Evolutionary conservation across 2,113 vertebrate species (phyloP), one percentile per base, ranked within the genome.

Genomic region (Perca fluviatilis): DNA sequence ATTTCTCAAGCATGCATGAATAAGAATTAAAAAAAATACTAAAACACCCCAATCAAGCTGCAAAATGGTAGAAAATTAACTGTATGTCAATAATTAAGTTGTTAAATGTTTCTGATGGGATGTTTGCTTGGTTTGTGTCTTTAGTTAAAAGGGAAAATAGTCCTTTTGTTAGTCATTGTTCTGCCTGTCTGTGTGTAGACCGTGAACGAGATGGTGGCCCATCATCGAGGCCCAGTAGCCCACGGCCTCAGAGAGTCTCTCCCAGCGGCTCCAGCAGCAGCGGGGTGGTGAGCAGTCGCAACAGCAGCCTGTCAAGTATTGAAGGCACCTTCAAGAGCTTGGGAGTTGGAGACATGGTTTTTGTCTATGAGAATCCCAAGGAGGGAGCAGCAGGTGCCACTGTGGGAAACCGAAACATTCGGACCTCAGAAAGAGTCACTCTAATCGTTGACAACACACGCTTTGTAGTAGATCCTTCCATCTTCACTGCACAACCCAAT

Each of bases 391-490:
- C 86, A 0, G 61, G 83, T 50, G 80, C 86, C 53, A 72, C 80
- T 12, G 82, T 90, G 8, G 91, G 91, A 67, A 95, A 95, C 83
- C 96, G 98, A 65, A 98, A 92, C n/a, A 65, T 97, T 18, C 92
- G 98, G 74, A 97, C 96, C 0, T 97, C 97, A 1, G 98, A 99
- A 92, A 95, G 98, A 90, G 98, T 99, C 36, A 99, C 98, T 0
- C 95, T 99, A 11, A 99, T 99, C 27, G 98, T 99, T 86, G 98
- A 99, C 93, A 99, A 99, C 93, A 99, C 98, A 23, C 97, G 98
- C 95, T 99, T 99, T 89, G 98, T 99, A 73, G 98, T 99, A 50
- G 98, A 99, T 93, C 97, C 98, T 53, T 95, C 97, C 40, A 98
- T 99, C 93, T 99, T 99, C 89, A 99, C 97, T 9, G 98, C 98